Base-by-base conservation (phyloP, 2,797 vertebrate genomes). In the Rhynchonycteris naso region DNA sequence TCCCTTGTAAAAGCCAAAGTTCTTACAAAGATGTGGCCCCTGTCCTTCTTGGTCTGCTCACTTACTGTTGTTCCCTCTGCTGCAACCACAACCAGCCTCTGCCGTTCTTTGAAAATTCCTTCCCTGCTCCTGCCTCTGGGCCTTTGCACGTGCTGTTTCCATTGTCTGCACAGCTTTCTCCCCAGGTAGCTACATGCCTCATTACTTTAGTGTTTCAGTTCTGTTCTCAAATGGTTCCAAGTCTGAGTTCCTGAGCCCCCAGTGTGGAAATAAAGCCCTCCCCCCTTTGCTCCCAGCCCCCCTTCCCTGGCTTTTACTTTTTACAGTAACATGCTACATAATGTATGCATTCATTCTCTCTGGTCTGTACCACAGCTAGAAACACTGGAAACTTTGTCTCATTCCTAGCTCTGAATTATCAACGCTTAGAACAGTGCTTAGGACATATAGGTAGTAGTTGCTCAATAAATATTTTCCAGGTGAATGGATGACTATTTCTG, bases 281-380 rank as follows among this genome's bases (percentile, higher is more conserved):
- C 14, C 28, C 50, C n/a, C 12, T 56, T 11, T 76, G n/a, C 56
- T 68, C 35, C 66, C 76, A 74, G 79, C 10, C 56, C 35, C 35
- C 43, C 7, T 74, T 68, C 65, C 43, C 68, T 82, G 72, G 82
- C 85, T 92, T 92, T 91, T 86, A n/a, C 84, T 90, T 65, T 74
- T 54, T 1, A 13, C 28, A 76, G 35, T 52, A 74, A 75, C 74
- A 63, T 9, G 30, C 38, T n/a, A 35, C 18, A 47, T 84, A n/a
- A 84, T 43, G 71, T 61, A 12, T 52, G 16, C 86, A 50, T 43
- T 65, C 84, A 56, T 28, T 86, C 63, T 71, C 82, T 87, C 79
- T 88, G 92, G 38, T 47, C 90, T 88, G 54, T 81, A 50, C 91
- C 15, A 16, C 3, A 18, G 84, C 58, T 87, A 35, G 78, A 75